phyloP scores from a whole-genome alignment of 1,140 invertebrate species.

The Drosophila rufa region DNA sequence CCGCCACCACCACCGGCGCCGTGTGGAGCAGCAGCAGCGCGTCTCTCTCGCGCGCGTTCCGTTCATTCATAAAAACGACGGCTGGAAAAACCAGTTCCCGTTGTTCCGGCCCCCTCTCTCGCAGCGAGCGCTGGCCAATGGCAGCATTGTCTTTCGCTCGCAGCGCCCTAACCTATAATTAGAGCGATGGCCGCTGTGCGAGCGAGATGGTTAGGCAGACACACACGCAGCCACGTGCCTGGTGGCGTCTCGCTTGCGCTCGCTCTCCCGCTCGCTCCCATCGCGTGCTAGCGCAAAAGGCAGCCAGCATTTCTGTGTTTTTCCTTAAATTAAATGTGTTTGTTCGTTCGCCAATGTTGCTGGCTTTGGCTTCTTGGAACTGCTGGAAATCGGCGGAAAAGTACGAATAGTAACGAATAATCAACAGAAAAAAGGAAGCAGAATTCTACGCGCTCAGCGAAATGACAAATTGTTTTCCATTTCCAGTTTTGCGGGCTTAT shows the following conservation, averaged over 20 bases:
- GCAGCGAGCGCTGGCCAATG: slow-evolving; percentile 58
- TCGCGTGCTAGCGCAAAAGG: slow-evolving; percentile 23
- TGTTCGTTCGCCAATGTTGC: slow-evolving; percentile 24
- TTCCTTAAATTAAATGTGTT: slow-evolving; percentile 37
- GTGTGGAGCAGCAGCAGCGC: neutral
- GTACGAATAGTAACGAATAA: neutral
- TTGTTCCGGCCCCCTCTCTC: slow-evolving; percentile 54
- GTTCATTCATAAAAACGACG: slow-evolving; percentile 34
- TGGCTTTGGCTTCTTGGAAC: slow-evolving; percentile 37
- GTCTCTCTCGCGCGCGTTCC: neutral
- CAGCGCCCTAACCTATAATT: slow-evolving; percentile 79
- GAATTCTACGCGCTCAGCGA: slow-evolving; percentile 30
- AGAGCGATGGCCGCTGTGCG: slow-evolving; percentile 83
- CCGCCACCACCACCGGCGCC: no score
- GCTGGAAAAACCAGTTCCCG: slow-evolving; percentile 45
- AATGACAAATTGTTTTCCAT: slow-evolving; percentile 57
- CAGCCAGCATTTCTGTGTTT: slow-evolving; percentile 28
- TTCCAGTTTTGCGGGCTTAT: slow-evolving; percentile 25
- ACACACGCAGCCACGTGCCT: slow-evolving; percentile 32
- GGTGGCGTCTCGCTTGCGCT: slow-evolving; percentile 30
- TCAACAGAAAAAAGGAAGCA: neutral
- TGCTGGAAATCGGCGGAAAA: slow-evolving; percentile 16
- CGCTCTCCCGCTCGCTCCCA: neutral
- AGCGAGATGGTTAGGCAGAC: slow-evolving; percentile 47
- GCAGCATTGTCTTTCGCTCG: slow-evolving; percentile 35